These are phyloP conservation scores for Fistularia tabacaria DNA, from an alignment of 2,797 vertebrate genomes.

Conservation along the genomic window DNA sequence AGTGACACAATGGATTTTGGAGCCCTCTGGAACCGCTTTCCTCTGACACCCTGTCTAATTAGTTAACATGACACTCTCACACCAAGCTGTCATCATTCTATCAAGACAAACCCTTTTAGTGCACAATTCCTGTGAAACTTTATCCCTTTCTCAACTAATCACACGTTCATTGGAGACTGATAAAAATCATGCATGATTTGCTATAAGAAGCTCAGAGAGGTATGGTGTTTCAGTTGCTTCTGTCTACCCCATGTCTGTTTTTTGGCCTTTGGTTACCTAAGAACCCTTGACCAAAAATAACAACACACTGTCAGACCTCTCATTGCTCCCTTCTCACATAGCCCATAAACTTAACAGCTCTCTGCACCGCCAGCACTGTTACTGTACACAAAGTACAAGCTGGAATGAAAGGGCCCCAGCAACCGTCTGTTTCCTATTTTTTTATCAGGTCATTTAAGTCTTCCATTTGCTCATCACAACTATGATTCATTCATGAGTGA, in stretches of 20 bases:
- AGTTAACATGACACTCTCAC: conserved; percentile 52
- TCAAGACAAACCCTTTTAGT: no score
- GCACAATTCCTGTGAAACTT: no score
- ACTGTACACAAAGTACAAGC: conserved; percentile 25
- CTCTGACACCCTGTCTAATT: conserved; percentile 65
- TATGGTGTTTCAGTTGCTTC: not conserved
- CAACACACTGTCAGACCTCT: conserved; percentile 52
- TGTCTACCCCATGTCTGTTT: conserved; percentile 8
- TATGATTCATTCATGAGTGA: conserved; percentile 32
- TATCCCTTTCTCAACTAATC: conserved; percentile 4
- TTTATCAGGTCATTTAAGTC: conserved; percentile 6
- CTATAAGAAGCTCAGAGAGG: no score
- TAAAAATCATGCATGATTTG: not conserved
- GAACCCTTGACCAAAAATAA: conserved; percentile 65
- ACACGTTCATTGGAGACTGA: no score
- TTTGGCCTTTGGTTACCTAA: conserved; percentile 56
- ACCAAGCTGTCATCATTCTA: not conserved
- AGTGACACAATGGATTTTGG: conserved; percentile 64
- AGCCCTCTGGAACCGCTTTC: conserved; percentile 50
- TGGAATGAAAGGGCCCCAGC: conserved; percentile 10
- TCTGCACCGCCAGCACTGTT: conserved; percentile 20
- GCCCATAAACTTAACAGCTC: conserved; percentile 65
- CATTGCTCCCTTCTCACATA: conserved; percentile 58
- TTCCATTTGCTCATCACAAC: conserved; percentile 30
- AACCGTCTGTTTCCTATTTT: conserved; percentile 23